Base-by-base conservation (phyloP, 2,797 vertebrate species). In the Clarias platycephalus region DNA sequence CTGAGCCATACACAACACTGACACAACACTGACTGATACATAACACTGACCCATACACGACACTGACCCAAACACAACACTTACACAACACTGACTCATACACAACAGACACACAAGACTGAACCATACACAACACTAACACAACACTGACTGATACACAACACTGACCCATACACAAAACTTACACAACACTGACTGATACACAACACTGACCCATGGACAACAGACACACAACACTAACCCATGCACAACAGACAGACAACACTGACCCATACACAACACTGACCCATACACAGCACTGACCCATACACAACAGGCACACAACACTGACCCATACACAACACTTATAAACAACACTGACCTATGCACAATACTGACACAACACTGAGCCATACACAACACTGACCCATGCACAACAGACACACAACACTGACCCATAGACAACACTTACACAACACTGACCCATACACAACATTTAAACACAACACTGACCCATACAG, bases 51-150 rank as follows among this genome's bases (percentile, higher is more conserved):
- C 15, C 9, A 64, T 0, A 22, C 8, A 70, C 67, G n/a, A n/a
- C n/a, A n/a, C n/a, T n/a, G n/a, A n/a, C n/a, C n/a, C n/a, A n/a
- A n/a, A n/a, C n/a, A n/a, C n/a, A n/a, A n/a, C n/a, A n/a, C n/a
- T n/a, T n/a, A n/a, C n/a, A n/a, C n/a, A 70, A 40, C 34, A 37
- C 20, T 40, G 34, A 10, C 1, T 0, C 0, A 26, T 13, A 3
- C 66, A 58, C 31, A 70, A 31, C 55, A 16, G 3, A 78, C 34
- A 80, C 53, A 82, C n/a, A n/a, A n/a, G n/a, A n/a, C n/a, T n/a
- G n/a, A n/a, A n/a, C n/a, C n/a, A n/a, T n/a, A n/a, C n/a, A n/a
- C n/a, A n/a, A n/a, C n/a, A n/a, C n/a, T n/a, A n/a, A n/a, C n/a
- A n/a, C 53, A 53, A 76, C 18, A 3, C 7, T 20, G 8, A 44